A percentile compares a stretch with the other conserved stretches of the same genome.
These are phyloP conservation scores for Sebastes melanostomus DNA, from an alignment of 2,797 vertebrate genomes.

Conservation along the genomic window DNA sequence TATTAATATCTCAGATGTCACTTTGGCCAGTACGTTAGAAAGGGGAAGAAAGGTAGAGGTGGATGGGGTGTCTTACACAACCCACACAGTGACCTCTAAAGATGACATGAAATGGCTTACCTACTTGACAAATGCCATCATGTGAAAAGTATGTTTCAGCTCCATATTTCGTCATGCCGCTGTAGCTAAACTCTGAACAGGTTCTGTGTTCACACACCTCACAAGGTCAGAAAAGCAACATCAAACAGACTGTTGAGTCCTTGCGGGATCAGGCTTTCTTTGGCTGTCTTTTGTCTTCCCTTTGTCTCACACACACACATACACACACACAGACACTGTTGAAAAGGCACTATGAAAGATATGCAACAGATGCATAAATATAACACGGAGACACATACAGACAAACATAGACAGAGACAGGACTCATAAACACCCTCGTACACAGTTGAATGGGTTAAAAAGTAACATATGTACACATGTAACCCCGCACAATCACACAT, in stretches of 20 bases:
- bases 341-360: slow-evolving; percentile 39
- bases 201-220: slow-evolving; percentile 75
- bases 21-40: neutral
- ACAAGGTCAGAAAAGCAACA: slow-evolving; percentile 78
- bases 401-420: slow-evolving; percentile 37
- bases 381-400: slow-evolving; percentile 37
- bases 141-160: slow-evolving; percentile 64
- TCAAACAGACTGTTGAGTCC: slow-evolving; percentile 74
- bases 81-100: slow-evolving; percentile 63
- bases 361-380: slow-evolving; percentile 49
- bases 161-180: slow-evolving; percentile 46
- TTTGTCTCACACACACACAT: slow-evolving; percentile 19
- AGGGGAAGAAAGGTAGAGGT: slow-evolving; percentile 2
- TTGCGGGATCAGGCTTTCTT: slow-evolving; percentile 71
- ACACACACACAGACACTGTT: slow-evolving; percentile 8
- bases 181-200: slow-evolving; percentile 55
- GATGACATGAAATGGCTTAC: slow-evolving; percentile 62
- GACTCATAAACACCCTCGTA: slow-evolving; percentile 53
- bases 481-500: neutral
- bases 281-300: slow-evolving; percentile 64
- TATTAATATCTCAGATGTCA: slow-evolving; percentile 1
- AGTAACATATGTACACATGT: slow-evolving; percentile 44
- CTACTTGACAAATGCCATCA: slow-evolving; percentile 73
- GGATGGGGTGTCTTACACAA: slow-evolving; percentile 13
- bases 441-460: slow-evolving; percentile 44